Conservation (phyloP, 1,140 invertebrate genomes). For the Aphelinus atriplicis region DNA sequence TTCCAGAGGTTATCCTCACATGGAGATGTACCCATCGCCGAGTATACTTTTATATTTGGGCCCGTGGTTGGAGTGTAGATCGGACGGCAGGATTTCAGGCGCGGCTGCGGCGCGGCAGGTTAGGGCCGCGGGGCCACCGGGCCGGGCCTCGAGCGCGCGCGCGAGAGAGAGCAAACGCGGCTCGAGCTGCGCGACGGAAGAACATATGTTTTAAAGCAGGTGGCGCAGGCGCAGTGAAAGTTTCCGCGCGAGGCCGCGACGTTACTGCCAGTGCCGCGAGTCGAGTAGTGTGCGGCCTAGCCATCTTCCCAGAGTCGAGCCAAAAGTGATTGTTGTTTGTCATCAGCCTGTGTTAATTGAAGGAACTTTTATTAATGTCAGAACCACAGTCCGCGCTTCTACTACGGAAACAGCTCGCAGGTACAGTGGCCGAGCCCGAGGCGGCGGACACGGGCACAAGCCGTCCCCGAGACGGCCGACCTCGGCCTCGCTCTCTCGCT, state of each 20-base stretch:
- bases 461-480: too few species aligned
- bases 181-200: too few species aligned
- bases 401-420: slow-evolving; percentile 94
- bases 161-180: too few species aligned
- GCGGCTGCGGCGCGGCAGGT: too few species aligned
- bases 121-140: too few species aligned
- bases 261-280: slow-evolving; percentile 39
- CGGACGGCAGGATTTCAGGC: too few species aligned
- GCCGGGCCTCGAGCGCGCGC: too few species aligned
- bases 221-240: slow-evolving; percentile 60
- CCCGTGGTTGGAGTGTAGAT: too few species aligned
- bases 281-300: slow-evolving; percentile 44
- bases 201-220: slow-evolving; percentile 62
- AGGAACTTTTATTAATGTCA: slow-evolving; percentile 82
- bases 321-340: slow-evolving; percentile 61
- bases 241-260: slow-evolving; percentile 54
- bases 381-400: slow-evolving; percentile 93
- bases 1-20: too few species aligned
- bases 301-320: slow-evolving; percentile 63
- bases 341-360: slow-evolving; percentile 66
- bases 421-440: slow-evolving; percentile 64
- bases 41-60: too few species aligned
- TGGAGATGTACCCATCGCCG: too few species aligned
- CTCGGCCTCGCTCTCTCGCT: too few species aligned
- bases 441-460: not conserved